These are phyloP conservation scores for Nanorana parkeri DNA, from an alignment of 2,113 vertebrate genomes.

Conservation along the genomic window DNA sequence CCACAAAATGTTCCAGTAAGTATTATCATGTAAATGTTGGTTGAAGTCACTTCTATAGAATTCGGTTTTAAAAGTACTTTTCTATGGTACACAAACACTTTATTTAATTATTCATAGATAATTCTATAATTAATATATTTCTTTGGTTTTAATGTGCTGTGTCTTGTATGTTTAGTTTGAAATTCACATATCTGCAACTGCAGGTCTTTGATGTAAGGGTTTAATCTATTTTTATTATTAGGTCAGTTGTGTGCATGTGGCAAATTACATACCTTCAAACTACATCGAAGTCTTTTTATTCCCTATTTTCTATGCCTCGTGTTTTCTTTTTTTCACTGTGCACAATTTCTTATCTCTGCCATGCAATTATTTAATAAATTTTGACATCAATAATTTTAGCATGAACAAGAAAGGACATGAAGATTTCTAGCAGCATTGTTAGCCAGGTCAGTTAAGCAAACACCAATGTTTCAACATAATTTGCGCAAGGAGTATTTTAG, in stretches of 20 bases:
- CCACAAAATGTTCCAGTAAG: too few relatives aligned
- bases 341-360: not conserved
- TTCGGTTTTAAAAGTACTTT: too few relatives aligned
- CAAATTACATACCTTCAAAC: constrained; percentile 37
- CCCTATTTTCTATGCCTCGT: not conserved
- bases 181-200: constrained; percentile 14
- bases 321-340: not conserved
- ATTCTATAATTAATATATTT: constrained; percentile 37
- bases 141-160: constrained; percentile 30
- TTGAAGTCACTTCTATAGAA: too few relatives aligned
- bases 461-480: not conserved
- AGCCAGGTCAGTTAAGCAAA: constrained; percentile 8
- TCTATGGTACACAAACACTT: too few relatives aligned
- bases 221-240: constrained; percentile 55
- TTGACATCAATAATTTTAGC: constrained; percentile 12
- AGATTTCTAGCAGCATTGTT: not conserved
- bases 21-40: too few relatives aligned
- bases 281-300: constrained; percentile 25
- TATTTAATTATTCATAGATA: constrained; percentile 42
- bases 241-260: constrained; percentile 28
- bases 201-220: constrained; percentile 39
- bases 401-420: not conserved
- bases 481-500: not conserved
- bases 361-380: constrained; percentile 14
- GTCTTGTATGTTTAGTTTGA: constrained; percentile 33